phyloP scores from a whole-genome alignment of 23 tunicate species.

The Styela clava region DNA sequence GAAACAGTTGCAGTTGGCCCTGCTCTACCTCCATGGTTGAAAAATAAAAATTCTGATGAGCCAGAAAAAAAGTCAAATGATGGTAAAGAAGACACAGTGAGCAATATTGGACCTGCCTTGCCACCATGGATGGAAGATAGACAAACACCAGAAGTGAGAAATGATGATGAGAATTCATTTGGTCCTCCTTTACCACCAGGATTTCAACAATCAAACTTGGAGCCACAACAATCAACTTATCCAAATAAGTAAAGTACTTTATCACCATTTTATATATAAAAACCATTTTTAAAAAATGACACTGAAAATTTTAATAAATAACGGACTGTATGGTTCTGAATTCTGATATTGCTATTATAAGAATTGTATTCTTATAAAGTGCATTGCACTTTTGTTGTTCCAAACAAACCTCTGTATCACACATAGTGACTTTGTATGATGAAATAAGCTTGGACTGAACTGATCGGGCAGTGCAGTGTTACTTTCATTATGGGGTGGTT shows the following conservation, averaged over 20 bases:
- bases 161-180: slow-evolving; percentile 14
- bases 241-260: background rate
- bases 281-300: too few relatives aligned
- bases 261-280: too few relatives aligned
- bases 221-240: background rate
- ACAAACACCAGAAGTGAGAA: background rate
- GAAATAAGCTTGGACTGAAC: too few relatives aligned
- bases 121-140: slow-evolving; percentile 30
- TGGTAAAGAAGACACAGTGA: background rate
- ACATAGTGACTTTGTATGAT: too few relatives aligned
- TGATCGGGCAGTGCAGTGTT: too few relatives aligned
- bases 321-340: background rate
- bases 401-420: too few relatives aligned
- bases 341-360: too few relatives aligned
- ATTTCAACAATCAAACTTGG: background rate
- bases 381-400: too few relatives aligned
- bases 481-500: too few relatives aligned
- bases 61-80: background rate
- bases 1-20: too few relatives aligned
- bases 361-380: too few relatives aligned
- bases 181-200: slow-evolving; percentile 72
- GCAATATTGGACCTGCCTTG: slow-evolving; percentile 45
- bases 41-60: background rate
- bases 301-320: too few relatives aligned
- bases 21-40: slow-evolving; percentile 12